These are phyloP conservation scores for Strix aluco DNA, from an alignment of 2,113 vertebrate species.

Conservation along the genomic window DNA sequence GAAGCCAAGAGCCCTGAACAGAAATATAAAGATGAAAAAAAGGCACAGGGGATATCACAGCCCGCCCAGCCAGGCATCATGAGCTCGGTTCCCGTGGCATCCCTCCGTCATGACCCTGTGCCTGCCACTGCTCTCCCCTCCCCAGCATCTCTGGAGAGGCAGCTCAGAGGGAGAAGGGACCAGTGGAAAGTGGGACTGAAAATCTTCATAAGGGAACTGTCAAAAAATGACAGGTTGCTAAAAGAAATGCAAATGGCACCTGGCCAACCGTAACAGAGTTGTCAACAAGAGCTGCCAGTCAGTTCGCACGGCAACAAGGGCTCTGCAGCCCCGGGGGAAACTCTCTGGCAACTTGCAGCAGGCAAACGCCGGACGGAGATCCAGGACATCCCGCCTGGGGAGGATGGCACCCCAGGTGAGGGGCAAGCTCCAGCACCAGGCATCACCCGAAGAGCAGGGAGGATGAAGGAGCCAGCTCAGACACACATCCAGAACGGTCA, in stretches of 20 bases:
- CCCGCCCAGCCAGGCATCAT: fast-evolving
- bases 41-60: neutral
- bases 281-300: neutral
- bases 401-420: neutral
- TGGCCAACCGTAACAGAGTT: conserved; percentile 23
- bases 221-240: conserved; percentile 11
- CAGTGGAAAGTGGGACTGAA: neutral
- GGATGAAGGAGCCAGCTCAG: neutral
- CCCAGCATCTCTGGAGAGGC: neutral
- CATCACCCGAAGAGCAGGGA: neutral
- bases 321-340: neutral
- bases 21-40: neutral
- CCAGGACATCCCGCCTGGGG: neutral
- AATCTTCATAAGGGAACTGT: neutral
- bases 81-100: neutral
- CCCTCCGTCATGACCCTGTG: fast-evolving
- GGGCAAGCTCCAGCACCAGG: fast-evolving
- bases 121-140: neutral
- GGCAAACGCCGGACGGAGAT: neutral
- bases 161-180: neutral
- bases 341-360: fast-evolving
- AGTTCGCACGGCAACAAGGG: neutral
- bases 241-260: conserved; percentile 3
- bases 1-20: neutral
- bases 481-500: neutral